Evolutionary conservation across 2,888 invertebrate species (phyloP), one percentile per base, ranked within the genome.

Genomic region (Pachydiplax longipennis): DNA sequence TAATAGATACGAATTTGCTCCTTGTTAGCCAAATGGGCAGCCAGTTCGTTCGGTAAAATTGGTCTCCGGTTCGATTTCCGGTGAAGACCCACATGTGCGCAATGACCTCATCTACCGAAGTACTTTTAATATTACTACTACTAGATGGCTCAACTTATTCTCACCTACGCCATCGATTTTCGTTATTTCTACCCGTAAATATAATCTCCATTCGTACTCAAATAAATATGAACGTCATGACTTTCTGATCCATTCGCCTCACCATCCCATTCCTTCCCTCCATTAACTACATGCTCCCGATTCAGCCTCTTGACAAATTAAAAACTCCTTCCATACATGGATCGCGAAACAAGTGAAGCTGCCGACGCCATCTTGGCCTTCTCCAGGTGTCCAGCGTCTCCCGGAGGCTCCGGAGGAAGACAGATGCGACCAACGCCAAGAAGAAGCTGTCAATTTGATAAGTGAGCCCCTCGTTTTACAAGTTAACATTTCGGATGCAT

Each of bases 371-470:
- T 58, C 83, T 83, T 83, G 83, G 31, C 83, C 83, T 37, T 58
- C 83, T 83, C 53, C 83, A 83, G 83, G 83, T 83, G 83, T 58
- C 53, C 53, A 15, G n/a, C 48, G 44, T 15, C 25, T 44, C 31
- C 53, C 58, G 83, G 53, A 35, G 83, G 83, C 83, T 35, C 5
- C 48, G 18, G n/a, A n/a, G 53, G 83, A 83, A 83, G 83, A 83
- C 83, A 83, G 83, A 83, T 83, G 83, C 25, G 83, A 58, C 83
- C 15, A 48, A 83, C 83, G 53, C 83, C 83, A 83, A 83, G 83
- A 58, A 83, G 58, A 58, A 61, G 83, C 83, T 83, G 83, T 83
- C 83, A 83, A 83, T 83, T 58, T 83, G 83, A 83, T 83, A 83
- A 83, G 58, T 61, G 53, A 58, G 83, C 10, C 58, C 22, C 83